A percentile compares a stretch with the other conserved stretches of the same genome.
phyloP scores from a whole-genome alignment of 2,888 invertebrate genomes.

The Bombyx huttoni region DNA sequence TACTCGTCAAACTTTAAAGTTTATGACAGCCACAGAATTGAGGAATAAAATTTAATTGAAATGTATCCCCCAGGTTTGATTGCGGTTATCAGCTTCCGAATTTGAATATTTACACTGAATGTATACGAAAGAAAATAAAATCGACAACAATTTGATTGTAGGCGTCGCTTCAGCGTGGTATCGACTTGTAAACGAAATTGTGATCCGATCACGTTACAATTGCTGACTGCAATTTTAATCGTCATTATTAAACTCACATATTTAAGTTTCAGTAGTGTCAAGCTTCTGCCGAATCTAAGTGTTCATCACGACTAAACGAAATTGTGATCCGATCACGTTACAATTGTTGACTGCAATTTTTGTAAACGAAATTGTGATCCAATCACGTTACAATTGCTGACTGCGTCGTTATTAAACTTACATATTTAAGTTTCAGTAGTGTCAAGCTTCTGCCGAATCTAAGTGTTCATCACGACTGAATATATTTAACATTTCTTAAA shows the following conservation, averaged over 20 bases:
- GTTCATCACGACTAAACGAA: too few relatives aligned
- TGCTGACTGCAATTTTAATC: neutral
- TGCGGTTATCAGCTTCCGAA: constrained; percentile 70
- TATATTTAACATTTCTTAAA: too few relatives aligned
- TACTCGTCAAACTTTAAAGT: constrained; percentile 70
- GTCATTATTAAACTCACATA: neutral
- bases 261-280: too few relatives aligned
- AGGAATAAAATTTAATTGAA: constrained; percentile 73
- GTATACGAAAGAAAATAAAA: constrained; percentile 28
- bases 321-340: constrained; percentile 1
- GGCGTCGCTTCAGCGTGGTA: constrained; percentile 1
- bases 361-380: constrained; percentile 2
- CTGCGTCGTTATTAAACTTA: neutral
- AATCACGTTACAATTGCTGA: constrained; percentile 1
- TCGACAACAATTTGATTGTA: constrained; percentile 12
- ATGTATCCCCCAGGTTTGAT: constrained; percentile 64
- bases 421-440: too few relatives aligned
- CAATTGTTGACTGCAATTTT: constrained; percentile 2
- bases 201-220: constrained; percentile 1
- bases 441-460: too few relatives aligned
- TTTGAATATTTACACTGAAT: constrained; percentile 69
- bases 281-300: too few relatives aligned
- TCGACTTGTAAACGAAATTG: constrained; percentile 7
- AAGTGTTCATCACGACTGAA: too few relatives aligned
- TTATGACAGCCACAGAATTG: constrained; percentile 67